Evolutionary conservation across 2,113 vertebrate species (phyloP).

Genomic region (Nanger granti): DNA sequence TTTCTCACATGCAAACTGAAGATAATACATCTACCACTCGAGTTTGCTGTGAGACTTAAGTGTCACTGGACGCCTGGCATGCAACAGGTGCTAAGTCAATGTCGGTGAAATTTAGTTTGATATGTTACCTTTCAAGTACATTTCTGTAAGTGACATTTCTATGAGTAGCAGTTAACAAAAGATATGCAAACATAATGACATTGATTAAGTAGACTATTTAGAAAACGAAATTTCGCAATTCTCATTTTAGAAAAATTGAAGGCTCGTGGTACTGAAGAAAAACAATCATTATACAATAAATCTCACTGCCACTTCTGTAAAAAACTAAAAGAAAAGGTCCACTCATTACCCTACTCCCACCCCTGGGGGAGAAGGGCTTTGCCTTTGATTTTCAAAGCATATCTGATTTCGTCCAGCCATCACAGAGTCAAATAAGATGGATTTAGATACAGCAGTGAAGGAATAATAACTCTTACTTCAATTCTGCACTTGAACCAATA

Average conservation of each 20-base stretch:
- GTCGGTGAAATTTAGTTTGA: not conserved
- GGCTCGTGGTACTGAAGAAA: not conserved
- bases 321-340: not conserved
- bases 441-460: constrained; percentile 40
- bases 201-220: not conserved
- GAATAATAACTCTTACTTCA: constrained; percentile 39
- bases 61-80: not conserved
- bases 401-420: constrained; percentile 31
- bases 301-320: not conserved
- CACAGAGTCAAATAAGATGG: not conserved
- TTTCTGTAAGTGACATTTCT: not conserved
- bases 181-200: not conserved
- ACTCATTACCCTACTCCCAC: not conserved
- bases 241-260: constrained; percentile 32
- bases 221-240: not conserved
- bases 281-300: constrained; percentile 15
- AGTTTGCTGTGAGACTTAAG: not conserved
- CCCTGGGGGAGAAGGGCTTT: not conserved
- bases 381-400: constrained; percentile 49
- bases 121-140: not conserved
- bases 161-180: not conserved
- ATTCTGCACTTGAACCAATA: constrained; percentile 18
- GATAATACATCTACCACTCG: not conserved
- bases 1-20: not conserved
- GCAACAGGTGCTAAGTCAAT: not conserved